Evolutionary conservation across 1,140 invertebrate genomes (phyloP).

Genomic region (Aphidius gifuensis): DNA sequence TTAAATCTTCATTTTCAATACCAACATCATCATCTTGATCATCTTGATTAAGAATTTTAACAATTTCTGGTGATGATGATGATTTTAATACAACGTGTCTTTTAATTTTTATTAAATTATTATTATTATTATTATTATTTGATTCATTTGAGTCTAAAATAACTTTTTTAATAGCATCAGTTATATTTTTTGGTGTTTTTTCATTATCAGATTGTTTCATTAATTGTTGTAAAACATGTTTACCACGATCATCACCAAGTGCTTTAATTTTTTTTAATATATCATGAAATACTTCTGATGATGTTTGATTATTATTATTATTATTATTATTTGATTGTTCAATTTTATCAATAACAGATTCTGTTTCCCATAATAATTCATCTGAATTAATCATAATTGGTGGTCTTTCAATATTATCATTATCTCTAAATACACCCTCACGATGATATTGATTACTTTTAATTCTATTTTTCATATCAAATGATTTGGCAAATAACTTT

Average conservation of each 20-base stretch:
- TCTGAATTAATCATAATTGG: constrained; percentile 15
- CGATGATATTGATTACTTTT: constrained; percentile 43
- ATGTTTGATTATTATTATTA: constrained; percentile 34
- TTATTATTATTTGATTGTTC: not conserved
- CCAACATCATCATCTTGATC: constrained; percentile 62
- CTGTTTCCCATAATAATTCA: constrained; percentile 11
- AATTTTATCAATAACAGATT: not conserved
- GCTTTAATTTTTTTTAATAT: constrained; percentile 57
- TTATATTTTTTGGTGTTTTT: constrained; percentile 23
- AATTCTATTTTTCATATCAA: constrained; percentile 40
- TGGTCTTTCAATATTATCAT: constrained; percentile 41
- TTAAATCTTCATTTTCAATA: constrained; percentile 55
- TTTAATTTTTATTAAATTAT: constrained; percentile 20
- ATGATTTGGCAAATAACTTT: constrained; percentile 36
- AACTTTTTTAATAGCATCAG: constrained; percentile 29
- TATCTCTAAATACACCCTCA: constrained; percentile 41
- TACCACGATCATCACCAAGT: constrained; percentile 57
- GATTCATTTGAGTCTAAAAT: constrained; percentile 28
- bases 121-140: constrained; percentile 25
- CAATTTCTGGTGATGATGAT: constrained; percentile 28
- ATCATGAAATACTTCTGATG: constrained; percentile 60
- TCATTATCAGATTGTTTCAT: constrained; percentile 44
- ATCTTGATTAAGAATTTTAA: constrained; percentile 58
- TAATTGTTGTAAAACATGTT: constrained; percentile 54
- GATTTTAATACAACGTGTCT: constrained; percentile 47